phyloP scores from a whole-genome alignment of 2,797 vertebrate species.

The Gobio occitaniae region DNA sequence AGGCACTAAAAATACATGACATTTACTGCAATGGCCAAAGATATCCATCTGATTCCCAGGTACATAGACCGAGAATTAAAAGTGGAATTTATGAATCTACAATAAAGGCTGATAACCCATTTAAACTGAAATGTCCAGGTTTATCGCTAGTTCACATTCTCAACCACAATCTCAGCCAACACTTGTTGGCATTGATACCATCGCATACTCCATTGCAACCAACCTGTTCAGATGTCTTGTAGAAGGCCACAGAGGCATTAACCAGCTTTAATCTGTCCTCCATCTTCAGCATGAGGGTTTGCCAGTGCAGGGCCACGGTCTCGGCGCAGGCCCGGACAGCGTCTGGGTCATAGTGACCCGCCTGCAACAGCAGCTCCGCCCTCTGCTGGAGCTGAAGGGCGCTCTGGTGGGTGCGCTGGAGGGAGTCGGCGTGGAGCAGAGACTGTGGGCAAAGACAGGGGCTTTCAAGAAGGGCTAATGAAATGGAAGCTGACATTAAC shows the following conservation, averaged over 20 bases:
- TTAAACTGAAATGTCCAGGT: background rate
- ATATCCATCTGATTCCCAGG: background rate
- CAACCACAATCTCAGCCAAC: background rate
- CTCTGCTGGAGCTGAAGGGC: conserved; percentile 98
- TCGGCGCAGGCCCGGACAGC: conserved; percentile 94
- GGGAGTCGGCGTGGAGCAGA: conserved; percentile 95
- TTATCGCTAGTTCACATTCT: background rate
- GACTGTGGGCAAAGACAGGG: conserved; percentile 75
- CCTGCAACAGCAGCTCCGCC: conserved; percentile 90
- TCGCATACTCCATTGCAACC: conserved; percentile 51
- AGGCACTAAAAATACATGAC: background rate
- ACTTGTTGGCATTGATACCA: background rate
- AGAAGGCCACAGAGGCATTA: conserved; percentile 97
- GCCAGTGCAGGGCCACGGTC: conserved; percentile 97
- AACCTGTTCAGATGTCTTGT: conserved; percentile 98
- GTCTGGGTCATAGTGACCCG: conserved; percentile 93
- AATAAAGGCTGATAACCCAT: background rate
- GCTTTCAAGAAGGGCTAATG: background rate
- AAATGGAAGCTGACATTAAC: background rate
- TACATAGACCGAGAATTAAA: background rate
- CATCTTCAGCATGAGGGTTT: conserved; percentile 97
- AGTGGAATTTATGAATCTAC: background rate
- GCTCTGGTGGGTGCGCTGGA: conserved; percentile 98
- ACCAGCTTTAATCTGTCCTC: conserved; percentile 96
- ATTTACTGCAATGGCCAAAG: background rate